Percentiles rank a stretch among this genome's conserved stretches.
phyloP scores from a whole-genome alignment of 2,888 invertebrate genomes.

The Meteorus colon region DNA sequence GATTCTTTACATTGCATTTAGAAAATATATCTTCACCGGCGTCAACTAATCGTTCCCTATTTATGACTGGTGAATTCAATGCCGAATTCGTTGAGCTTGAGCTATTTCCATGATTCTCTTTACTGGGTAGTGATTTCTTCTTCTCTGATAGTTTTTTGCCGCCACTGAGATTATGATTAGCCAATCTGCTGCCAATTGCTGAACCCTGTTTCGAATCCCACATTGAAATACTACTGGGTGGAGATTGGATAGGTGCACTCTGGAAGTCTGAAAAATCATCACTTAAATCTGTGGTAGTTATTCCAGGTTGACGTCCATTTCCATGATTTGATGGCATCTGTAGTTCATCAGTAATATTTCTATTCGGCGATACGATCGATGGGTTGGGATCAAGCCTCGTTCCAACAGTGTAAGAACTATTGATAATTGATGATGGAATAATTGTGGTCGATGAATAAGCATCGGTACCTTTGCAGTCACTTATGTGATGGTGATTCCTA shows the following conservation, averaged over 20 bases:
- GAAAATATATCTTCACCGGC: conserved; percentile 64
- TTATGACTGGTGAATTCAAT: background rate
- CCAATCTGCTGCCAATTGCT: conserved; percentile 73
- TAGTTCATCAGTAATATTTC: conserved; percentile 9
- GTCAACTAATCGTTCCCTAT: conserved; percentile 47
- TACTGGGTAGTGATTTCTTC: conserved; percentile 3
- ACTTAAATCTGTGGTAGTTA: conserved; percentile 52
- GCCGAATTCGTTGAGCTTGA: conserved; percentile 19
- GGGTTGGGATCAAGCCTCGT: conserved; percentile 43
- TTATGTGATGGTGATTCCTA: background rate
- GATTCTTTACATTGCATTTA: conserved; percentile 68
- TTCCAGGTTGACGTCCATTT: conserved; percentile 46
- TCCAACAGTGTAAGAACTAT: conserved; percentile 45
- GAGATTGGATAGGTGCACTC: conserved; percentile 63
- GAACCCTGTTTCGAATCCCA: conserved; percentile 69
- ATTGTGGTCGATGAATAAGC: background rate
- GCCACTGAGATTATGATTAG: conserved; percentile 73
- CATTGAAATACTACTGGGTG: conserved; percentile 59
- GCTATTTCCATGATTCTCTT: conserved; percentile 36
- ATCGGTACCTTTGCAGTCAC: conserved; percentile 4
- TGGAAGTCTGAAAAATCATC: conserved; percentile 76
- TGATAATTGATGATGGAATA: conserved; percentile 46
- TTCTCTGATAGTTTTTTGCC: conserved; percentile 47
- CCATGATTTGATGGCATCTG: conserved; percentile 23
- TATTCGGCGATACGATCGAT: background rate